phyloP scores from a whole-genome alignment of 2,797 vertebrate genomes.

The Bovichtus variegatus region DNA sequence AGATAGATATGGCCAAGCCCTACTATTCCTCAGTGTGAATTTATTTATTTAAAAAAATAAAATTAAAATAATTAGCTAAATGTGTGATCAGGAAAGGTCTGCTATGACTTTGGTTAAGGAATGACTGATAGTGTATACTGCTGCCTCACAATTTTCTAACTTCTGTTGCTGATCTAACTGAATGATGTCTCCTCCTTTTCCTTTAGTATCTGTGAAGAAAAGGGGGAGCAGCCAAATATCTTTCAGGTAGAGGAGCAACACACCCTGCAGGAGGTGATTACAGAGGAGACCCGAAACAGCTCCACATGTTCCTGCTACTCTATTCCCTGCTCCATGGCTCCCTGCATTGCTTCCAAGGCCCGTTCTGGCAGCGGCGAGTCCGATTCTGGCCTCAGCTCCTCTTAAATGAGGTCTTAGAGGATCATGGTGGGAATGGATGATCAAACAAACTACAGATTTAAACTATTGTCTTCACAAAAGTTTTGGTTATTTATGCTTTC shows the following conservation, averaged over 20 bases:
- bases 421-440: not conserved
- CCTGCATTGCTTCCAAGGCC: conserved; percentile 76
- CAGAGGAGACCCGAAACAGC: conserved; percentile 89
- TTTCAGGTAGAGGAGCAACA: conserved; percentile 96
- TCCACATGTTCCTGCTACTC: conserved; percentile 88
- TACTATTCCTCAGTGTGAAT: not conserved
- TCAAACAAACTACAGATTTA: not conserved
- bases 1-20: too few relatives aligned
- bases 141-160: too few relatives aligned
- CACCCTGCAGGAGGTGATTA: conserved; percentile 90
- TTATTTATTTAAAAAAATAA: too few relatives aligned
- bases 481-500: conserved; percentile 38
- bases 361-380: conserved; percentile 71
- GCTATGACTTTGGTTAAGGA: not conserved
- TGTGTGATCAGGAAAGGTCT: not conserved
- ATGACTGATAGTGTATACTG: not conserved
- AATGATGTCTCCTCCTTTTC: not conserved
- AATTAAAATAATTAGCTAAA: not conserved
- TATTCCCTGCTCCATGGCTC: conserved; percentile 82
- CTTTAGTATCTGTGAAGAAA: conserved; percentile 92
- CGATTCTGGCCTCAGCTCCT: conserved; percentile 84
- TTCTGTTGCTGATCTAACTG: not conserved
- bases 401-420: conserved; percentile 51
- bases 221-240: conserved; percentile 91
- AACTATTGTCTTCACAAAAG: not conserved